phyloP scores from a whole-genome alignment of 2,797 vertebrate genomes.

The Anableps anableps region DNA sequence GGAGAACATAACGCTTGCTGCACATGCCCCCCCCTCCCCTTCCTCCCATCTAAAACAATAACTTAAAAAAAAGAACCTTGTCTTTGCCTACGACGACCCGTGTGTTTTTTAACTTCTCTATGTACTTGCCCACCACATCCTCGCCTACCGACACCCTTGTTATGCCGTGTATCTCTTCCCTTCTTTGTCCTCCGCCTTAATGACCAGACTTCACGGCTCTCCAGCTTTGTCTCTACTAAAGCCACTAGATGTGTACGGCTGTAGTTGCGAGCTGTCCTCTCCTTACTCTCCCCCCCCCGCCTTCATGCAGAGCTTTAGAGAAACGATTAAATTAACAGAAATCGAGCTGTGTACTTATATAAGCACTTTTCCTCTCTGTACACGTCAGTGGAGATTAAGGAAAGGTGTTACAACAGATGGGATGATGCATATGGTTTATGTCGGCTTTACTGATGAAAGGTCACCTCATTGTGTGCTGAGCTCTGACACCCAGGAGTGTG shows the following conservation, averaged over 20 bases:
- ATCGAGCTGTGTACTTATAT: slow-evolving; percentile 10
- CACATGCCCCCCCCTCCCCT: slow-evolving; percentile 49
- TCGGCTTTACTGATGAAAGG: slow-evolving; percentile 31
- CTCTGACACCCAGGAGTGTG: slow-evolving; percentile 64
- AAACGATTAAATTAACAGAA: slow-evolving; percentile 28
- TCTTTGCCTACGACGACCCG: slow-evolving; percentile 43
- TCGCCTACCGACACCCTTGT: slow-evolving; percentile 66
- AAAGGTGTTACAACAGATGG: slow-evolving; percentile 41
- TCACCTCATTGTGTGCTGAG: slow-evolving; percentile 65
- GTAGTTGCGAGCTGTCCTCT: slow-evolving; percentile 53
- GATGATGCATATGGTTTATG: slow-evolving; percentile 44
- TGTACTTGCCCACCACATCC: slow-evolving; percentile 57
- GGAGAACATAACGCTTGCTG: slow-evolving; percentile 74
- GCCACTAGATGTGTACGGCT: slow-evolving; percentile 52
- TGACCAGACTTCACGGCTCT: slow-evolving; percentile 49
- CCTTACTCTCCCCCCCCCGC: slow-evolving; percentile 58
- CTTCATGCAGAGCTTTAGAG: slow-evolving; percentile 30
- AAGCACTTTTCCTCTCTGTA: slow-evolving; percentile 21
- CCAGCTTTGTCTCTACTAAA: slow-evolving; percentile 54
- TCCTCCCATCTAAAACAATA: slow-evolving; percentile 23
- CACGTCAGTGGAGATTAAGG: slow-evolving; percentile 63
- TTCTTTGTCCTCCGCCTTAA: slow-evolving; percentile 52
- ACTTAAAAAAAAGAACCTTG: slow-evolving; percentile 19
- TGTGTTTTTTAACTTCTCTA: slow-evolving; percentile 59
- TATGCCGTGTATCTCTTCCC: slow-evolving; percentile 60